phyloP scores from a whole-genome alignment of 2,113 vertebrate genomes.

The Centropus bengalensis region DNA sequence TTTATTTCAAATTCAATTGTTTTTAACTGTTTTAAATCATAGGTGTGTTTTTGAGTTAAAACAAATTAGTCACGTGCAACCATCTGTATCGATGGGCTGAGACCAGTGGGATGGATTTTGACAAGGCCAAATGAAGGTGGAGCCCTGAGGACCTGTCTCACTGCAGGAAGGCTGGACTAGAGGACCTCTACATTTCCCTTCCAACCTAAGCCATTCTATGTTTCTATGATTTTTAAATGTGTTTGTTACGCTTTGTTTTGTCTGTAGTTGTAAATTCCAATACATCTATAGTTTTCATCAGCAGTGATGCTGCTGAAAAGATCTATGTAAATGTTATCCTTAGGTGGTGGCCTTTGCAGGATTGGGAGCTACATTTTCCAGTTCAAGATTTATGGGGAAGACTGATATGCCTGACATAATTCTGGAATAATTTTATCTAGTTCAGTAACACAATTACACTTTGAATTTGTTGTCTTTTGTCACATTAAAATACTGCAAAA shows the following conservation, averaged over 20 bases:
- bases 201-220: too few species aligned
- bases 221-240: background rate
- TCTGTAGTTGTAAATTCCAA: background rate
- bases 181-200: too few species aligned
- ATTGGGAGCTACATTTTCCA: background rate
- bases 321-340: background rate
- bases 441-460: background rate
- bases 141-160: too few species aligned
- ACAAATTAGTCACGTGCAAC: background rate
- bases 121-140: too few species aligned
- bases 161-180: too few species aligned
- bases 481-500: background rate
- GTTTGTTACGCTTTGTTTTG: background rate
- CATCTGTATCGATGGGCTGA: too few species aligned
- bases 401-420: background rate
- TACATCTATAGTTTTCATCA: background rate
- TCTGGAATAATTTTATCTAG: background rate
- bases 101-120: too few species aligned
- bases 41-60: background rate
- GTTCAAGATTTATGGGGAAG: background rate
- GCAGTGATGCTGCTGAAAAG: background rate
- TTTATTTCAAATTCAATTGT: background rate
- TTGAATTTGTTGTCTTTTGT: background rate
- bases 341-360: background rate
- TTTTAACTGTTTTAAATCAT: background rate